Evolutionary conservation across 2,888 invertebrate genomes (phyloP), one percentile per base, ranked within the genome.

Genomic region (Drosophila multiciliata): DNA sequence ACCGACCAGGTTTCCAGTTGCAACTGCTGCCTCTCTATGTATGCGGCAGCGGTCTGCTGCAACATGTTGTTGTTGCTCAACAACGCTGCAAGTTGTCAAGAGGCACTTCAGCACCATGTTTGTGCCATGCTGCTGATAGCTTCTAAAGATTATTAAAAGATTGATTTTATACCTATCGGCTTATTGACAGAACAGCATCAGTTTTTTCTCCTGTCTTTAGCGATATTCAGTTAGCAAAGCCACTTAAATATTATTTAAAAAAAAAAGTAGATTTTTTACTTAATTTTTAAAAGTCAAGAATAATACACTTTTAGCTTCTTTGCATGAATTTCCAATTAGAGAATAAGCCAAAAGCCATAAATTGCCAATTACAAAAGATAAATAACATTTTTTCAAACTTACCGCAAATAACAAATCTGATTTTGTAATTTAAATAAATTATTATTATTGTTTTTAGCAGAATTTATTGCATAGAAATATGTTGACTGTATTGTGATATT

Each of bases 11-110:
- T 53, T 61, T 48, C 50, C 42, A 78, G 53, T 64, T 75, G 65
- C 42, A 33, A n/a, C 45, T 66, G 57, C 52, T 15, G 33, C 20
- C 54, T n/a, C n/a, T 57, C 57, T 63, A 49, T 66, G 64, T 73
- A 74, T 79, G 75, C 62, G 70, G 58, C 38, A 74, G 81, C 42
- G 26, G 26, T 26, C 62, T 55, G 58, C 23, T 75, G 67, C 71
- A 68, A 71, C 74, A 75, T 67, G 67, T 48, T 52, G 52, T 35
- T 57, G 26, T 59, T 77, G 69, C 60, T 63, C 61, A 48, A 72
- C 65, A 63, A 48, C 66, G 26, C 61, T 60, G 48, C 53, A 61
- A 66, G 66, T 48, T 60, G 52, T 49, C 45, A 26, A 49, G 33
- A 50, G 35, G 33, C 75, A 68, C 67, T 72, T 66, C 12, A 52